Percentiles rank a stretch among this genome's conserved stretches.
Evolutionary conservation across 2,113 vertebrate genomes (phyloP).

Genomic region (Steatornis caripensis): DNA sequence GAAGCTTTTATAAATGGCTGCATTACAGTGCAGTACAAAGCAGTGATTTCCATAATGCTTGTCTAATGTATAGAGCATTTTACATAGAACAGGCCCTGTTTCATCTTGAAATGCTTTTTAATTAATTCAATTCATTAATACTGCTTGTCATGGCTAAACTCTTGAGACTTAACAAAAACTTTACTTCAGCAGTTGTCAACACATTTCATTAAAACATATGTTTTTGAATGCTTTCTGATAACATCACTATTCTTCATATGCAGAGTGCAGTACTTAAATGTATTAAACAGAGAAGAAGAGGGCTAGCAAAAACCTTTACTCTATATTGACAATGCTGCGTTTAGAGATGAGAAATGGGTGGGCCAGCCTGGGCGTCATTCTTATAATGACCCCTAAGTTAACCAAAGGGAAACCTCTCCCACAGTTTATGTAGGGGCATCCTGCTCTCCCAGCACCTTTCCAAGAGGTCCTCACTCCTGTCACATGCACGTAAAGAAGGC

Average conservation of each 20-base stretch:
- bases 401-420: not conserved
- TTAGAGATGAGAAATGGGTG: not conserved
- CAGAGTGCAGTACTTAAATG: constrained; percentile 67
- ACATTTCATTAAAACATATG: constrained; percentile 68
- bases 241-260: constrained; percentile 45
- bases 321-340: not conserved
- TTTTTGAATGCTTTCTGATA: constrained; percentile 65
- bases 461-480: not conserved
- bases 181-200: constrained; percentile 74
- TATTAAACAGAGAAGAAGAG: constrained; percentile 51
- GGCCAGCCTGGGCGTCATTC: not conserved
- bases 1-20: constrained; percentile 72
- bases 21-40: constrained; percentile 70
- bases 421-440: fast-evolving
- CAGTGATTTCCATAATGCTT: constrained; percentile 76
- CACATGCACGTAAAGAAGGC: not conserved
- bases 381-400: not conserved
- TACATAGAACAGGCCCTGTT: constrained; percentile 65
- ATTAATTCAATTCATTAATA: constrained; percentile 79
- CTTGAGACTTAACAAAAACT: constrained; percentile 72
- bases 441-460: not conserved
- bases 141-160: constrained; percentile 73
- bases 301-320: not conserved
- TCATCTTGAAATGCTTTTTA: constrained; percentile 78
- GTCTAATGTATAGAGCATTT: constrained; percentile 74